phyloP scores from a whole-genome alignment of 1,140 invertebrate genomes.

The Aricia agestis region DNA sequence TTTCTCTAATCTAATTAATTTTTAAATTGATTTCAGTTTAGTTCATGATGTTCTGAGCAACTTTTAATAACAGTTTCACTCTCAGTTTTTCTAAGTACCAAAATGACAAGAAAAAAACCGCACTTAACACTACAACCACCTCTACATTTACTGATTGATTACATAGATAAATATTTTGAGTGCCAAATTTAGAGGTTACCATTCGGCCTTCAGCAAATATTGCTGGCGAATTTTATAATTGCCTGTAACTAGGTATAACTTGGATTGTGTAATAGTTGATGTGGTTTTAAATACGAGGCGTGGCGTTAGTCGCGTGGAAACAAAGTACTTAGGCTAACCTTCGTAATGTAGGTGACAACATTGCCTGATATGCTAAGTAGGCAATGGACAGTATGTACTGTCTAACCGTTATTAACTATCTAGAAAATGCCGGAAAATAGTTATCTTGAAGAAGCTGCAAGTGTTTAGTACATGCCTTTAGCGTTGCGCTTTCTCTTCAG shows the following conservation, averaged over 20 bases:
- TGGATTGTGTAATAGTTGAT: slow-evolving; percentile 29
- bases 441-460: background rate
- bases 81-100: no score
- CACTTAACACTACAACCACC: no score
- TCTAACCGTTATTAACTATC: no score
- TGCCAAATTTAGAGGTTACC: slow-evolving; percentile 31
- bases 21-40: no score
- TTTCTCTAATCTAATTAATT: no score
- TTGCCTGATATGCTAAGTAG: slow-evolving; percentile 18
- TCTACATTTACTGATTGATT: background rate
- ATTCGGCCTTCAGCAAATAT: slow-evolving; percentile 38
- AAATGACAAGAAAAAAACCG: no score
- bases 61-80: no score
- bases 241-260: slow-evolving; percentile 39
- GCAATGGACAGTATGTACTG: background rate
- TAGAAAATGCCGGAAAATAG: background rate
- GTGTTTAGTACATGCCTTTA: background rate
- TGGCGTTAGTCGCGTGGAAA: slow-evolving; percentile 28
- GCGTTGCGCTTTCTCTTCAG: background rate
- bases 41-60: no score
- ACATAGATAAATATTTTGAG: background rate
- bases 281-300: slow-evolving; percentile 24
- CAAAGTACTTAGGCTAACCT: slow-evolving; percentile 31
- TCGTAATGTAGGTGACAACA: slow-evolving; percentile 41
- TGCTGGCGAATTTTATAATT: slow-evolving; percentile 48